Base-by-base conservation (phyloP, 2,113 vertebrate species). In the Dendrocopos noguchii region DNA sequence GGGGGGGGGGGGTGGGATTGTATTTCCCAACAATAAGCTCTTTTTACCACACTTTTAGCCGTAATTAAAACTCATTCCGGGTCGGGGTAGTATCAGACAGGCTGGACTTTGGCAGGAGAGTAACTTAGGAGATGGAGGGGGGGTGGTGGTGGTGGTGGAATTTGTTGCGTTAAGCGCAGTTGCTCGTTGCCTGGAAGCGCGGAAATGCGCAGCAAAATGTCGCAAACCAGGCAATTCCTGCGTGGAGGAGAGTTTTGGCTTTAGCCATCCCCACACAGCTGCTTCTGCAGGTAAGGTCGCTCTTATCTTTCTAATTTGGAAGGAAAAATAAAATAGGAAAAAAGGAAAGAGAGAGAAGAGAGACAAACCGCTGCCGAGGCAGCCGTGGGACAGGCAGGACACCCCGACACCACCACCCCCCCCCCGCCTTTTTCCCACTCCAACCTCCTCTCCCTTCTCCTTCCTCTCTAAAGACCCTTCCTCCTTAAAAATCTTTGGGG, bases 201-300 rank as follows among this genome's bases (percentile, higher is more conserved):
- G 57, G 57, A 73, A 88, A 29, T 2, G n/a, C 1, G 18, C 65
- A 14, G 57, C 31, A 56, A 56, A 56, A 3, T 16, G 44, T 16
- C 42, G n/a, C 87, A 52, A 80, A 46, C 10, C 55, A 6, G 60
- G 53, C 65, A 20, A 11, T 56, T 59, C 7, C 65, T 10, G 22
- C 10, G 2, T 12, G 27, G 50, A 73, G 60, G 61, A 42, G 9
- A 25, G 42, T 16, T 19, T 36, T 39, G 28, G n/a, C n/a, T 34
- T 57, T 19, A 21, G 25, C 52, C 74, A 10, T 18, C 57, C 61
- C 31, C 82, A 15, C 56, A 5, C 18, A 25, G 68, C 87, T 63
- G 12, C 55, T 33, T 33, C 84, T 81, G 57, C 95, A 96, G 95
- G 94, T 96, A 94, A 93, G 88, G 59, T 66, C 4, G 4, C 27